phyloP scores from a whole-genome alignment of 2,888 invertebrate species.

The Apamea sordens region DNA sequence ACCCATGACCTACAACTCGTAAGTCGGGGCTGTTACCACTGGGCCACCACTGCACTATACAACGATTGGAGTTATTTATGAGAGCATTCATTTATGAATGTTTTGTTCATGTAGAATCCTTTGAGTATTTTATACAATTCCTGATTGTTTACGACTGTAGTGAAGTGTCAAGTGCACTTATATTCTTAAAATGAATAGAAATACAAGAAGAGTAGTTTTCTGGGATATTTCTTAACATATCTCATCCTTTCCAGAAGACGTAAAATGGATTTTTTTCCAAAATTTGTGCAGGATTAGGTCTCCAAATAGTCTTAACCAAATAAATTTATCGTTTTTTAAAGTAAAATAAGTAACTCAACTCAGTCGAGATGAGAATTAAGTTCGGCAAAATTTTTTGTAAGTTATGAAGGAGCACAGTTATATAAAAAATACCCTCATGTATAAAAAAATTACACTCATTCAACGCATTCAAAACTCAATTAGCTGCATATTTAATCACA shows the following conservation, averaged over 20 bases:
- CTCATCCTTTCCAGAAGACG: not conserved
- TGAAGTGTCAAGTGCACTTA: too few species aligned
- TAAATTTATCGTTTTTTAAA: too few species aligned
- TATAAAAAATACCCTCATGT: too few species aligned
- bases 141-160: not conserved
- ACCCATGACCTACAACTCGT: too few species aligned
- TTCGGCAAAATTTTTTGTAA: too few species aligned
- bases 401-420: too few species aligned
- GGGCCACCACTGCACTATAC: not conserved
- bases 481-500: too few species aligned
- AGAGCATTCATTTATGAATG: not conserved
- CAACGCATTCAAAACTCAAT: too few species aligned
- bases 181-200: not conserved
- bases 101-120: constrained; percentile 1
- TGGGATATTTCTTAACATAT: not conserved
- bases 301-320: not conserved
- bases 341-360: too few species aligned
- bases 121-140: not conserved
- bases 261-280: not conserved
- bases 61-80: not conserved
- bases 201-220: not conserved
- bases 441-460: too few species aligned
- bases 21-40: not conserved
- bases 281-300: not conserved
- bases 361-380: too few species aligned